Evolutionary conservation across 2,888 invertebrate species (phyloP), one percentile per base, ranked within the genome.

Genomic region (Sphecodes monilicornis): DNA sequence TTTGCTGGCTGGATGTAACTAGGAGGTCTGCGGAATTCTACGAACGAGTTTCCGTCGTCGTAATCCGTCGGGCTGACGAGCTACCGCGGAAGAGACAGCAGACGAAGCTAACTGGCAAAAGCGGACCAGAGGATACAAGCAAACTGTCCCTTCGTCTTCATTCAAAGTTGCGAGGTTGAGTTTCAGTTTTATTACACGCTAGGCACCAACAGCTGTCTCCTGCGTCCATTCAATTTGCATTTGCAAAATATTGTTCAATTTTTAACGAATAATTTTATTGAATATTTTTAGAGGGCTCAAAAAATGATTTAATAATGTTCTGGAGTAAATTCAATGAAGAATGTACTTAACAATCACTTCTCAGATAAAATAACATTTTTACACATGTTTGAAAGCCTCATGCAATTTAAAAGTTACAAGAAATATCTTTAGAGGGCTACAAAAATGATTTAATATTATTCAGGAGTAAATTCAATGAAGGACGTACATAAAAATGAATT

Each of bases 31-130:
- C 71, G 72, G 78, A 72, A 84, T 73, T 76, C 64, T 32, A 60
- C 71, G 79, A 57, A 76, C 82, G 78, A 89, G 89, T 78, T 83
- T 82, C 83, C 83, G 80, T 78, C 75, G 75, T 57, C 80, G 83
- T 87, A 88, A 88, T 88, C 85, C 87, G 64, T 79, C 76, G 60
- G 60, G 76, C 66, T 79, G 85, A 88, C 82, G 85, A 79, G 69
- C 80, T 80, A 80, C 76, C 85, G 68, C 32, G 76, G 60, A 78
- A 82, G 80, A 57, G 75, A 74, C 80, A 76, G 64, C 50, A 64
- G 32, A 18, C 54, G 50, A 74, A 22, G 60, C 43, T 79, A 84
- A 84, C 83, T 71, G 71, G 66, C 60, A 32, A 50, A 41, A 41
- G 46, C 36, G 71, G 32, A 74, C 32, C 75, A 73, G 5, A 29